Conservation (phyloP, 1,140 invertebrate species). For the Eumeta japonica region DNA sequence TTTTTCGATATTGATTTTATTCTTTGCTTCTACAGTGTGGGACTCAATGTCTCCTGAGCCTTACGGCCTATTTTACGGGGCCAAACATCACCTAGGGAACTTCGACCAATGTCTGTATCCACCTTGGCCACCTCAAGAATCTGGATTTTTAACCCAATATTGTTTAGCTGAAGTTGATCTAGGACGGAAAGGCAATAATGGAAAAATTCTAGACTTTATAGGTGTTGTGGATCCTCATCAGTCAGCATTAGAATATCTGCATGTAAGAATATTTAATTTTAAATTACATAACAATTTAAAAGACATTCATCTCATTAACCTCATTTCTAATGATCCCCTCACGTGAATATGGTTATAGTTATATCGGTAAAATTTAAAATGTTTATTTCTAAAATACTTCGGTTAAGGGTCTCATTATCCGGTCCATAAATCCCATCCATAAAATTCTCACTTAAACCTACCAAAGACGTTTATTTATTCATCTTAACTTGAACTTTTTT, state of each 20-base stretch:
- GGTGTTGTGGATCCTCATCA: constrained; percentile 45
- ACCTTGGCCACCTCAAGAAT: constrained; percentile 38
- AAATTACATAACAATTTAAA: too few species aligned
- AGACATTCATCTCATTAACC: too few species aligned
- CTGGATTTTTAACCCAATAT: constrained; percentile 56
- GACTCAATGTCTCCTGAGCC: constrained; percentile 62
- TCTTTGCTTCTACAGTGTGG: constrained; percentile 53
- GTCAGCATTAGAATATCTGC: constrained; percentile 54
- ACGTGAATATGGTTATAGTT: too few species aligned
- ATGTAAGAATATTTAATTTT: too few species aligned
- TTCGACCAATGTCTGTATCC: constrained; percentile 62
- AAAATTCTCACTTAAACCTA: too few species aligned
- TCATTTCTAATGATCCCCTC: too few species aligned
- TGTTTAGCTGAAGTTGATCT: constrained; percentile 54
- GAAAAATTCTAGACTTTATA: constrained; percentile 28
- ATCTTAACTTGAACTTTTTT: too few species aligned
- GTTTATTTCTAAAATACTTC: constrained; percentile 5
- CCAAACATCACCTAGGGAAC: constrained; percentile 62
- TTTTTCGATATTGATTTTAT: constrained; percentile 9
- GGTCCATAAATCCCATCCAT: too few species aligned
- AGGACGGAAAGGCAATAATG: constrained; percentile 33
- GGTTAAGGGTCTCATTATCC: too few species aligned
- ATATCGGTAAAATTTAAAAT: too few species aligned
- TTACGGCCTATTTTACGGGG: constrained; percentile 58
- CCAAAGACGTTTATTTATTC: too few species aligned